phyloP scores from a whole-genome alignment of 2,888 invertebrate genomes.

The Agrotis puta region DNA sequence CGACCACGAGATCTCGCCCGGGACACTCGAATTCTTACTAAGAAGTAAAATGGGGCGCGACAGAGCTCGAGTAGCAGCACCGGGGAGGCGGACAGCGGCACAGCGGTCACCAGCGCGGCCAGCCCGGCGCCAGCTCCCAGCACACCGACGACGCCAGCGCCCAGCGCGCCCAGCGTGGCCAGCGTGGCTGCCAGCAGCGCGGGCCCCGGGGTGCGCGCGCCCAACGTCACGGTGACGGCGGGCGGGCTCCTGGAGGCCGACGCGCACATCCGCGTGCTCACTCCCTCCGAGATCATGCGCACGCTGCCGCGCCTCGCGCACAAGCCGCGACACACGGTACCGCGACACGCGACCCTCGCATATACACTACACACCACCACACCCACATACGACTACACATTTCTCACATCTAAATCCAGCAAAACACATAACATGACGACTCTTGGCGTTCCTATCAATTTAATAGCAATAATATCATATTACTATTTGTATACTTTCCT shows the following conservation, averaged over 20 bases:
- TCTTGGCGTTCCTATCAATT: background rate
- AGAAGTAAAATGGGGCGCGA: conserved; percentile 79
- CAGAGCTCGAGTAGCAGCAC: conserved; percentile 77
- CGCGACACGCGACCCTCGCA: conserved; percentile 66
- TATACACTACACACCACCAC: conserved; percentile 58
- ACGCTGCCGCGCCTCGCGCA: conserved; percentile 95
- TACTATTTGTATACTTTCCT: background rate
- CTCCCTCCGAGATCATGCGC: conserved; percentile 97
- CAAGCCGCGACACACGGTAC: conserved; percentile 70
- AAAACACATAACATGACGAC: background rate
- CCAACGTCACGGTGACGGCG: conserved; percentile 93
- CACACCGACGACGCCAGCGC: conserved; percentile 49
- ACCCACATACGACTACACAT: conserved; percentile 43
- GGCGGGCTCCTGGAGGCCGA: conserved; percentile 92
- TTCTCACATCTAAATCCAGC: conserved; percentile 35
- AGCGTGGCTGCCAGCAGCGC: conserved; percentile 69
- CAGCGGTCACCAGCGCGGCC: conserved; percentile 61
- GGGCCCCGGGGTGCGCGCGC: conserved; percentile 90
- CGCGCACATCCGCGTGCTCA: conserved; percentile 96
- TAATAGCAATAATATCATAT: background rate
- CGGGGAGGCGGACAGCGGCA: conserved; percentile 64
- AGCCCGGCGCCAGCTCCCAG: conserved; percentile 54
- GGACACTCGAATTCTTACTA: conserved; percentile 67
- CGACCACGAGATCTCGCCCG: conserved; percentile 50
- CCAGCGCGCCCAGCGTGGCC: conserved; percentile 47